phyloP scores from a whole-genome alignment of 2,797 vertebrate genomes.

The Taenioides sp. region DNA sequence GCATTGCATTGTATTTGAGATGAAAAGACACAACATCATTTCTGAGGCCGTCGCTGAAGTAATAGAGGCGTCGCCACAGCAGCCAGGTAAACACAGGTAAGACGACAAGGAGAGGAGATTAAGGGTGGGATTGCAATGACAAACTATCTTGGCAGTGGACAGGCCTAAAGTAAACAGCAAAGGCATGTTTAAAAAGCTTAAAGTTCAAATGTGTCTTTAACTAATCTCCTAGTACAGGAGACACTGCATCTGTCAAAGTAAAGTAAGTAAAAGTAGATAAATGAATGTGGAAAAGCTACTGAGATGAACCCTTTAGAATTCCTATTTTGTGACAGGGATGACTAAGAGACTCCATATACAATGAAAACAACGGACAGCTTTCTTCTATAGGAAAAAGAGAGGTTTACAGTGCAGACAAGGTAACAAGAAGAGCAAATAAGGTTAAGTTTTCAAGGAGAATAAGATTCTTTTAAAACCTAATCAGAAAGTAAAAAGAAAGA shows the following conservation, averaged over 20 bases:
- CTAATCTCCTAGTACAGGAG: background rate
- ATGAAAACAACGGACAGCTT: background rate
- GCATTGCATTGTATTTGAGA: conserved; percentile 48
- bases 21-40: conserved; percentile 44
- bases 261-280: background rate
- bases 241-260: background rate
- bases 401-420: background rate
- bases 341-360: background rate
- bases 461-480: background rate
- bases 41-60: conserved; percentile 21
- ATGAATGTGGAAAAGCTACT: background rate
- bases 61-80: conserved; percentile 37
- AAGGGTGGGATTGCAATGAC: conserved; percentile 33
- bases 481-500: background rate
- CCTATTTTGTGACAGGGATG: background rate
- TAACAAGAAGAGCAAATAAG: background rate
- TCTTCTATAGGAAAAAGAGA: background rate
- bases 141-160: conserved; percentile 30
- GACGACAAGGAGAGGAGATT: conserved; percentile 36
- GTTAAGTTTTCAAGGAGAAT: background rate
- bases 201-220: background rate
- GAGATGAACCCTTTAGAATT: background rate
- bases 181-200: background rate
- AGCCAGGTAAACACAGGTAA: conserved; percentile 67
- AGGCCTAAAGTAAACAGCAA: background rate